Percentiles rank a stretch among this genome's conserved stretches.
These are phyloP conservation scores for Drosophila formosana DNA, from an alignment of 2,888 invertebrate species.

Conservation along the genomic window DNA sequence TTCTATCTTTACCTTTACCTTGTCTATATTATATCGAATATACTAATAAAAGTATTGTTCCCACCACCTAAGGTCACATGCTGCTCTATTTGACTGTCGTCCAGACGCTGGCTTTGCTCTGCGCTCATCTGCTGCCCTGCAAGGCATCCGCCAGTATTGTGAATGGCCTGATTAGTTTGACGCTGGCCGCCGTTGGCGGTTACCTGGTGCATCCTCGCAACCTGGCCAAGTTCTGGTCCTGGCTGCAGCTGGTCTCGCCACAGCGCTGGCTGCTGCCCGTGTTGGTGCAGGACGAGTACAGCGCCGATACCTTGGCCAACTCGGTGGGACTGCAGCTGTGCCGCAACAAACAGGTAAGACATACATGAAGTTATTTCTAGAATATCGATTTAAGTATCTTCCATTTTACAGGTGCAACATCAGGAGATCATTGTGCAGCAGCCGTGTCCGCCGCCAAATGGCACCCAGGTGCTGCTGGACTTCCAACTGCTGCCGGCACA, in stretches of 20 bases:
- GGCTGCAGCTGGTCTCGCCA: conserved; percentile 90
- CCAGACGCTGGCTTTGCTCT: conserved; percentile 89
- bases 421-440: conserved; percentile 95
- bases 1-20: too few relatives aligned
- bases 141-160: conserved; percentile 88
- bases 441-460: conserved; percentile 92
- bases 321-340: conserved; percentile 86
- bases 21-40: too few relatives aligned
- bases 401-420: conserved; percentile 88
- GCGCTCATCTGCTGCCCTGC: conserved; percentile 89
- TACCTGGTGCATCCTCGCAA: conserved; percentile 90
- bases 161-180: conserved; percentile 87
- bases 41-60: too few relatives aligned
- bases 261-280: conserved; percentile 90
- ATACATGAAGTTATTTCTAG: background rate
- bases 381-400: background rate
- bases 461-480: conserved; percentile 89
- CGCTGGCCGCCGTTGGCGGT: conserved; percentile 88
- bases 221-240: conserved; percentile 88
- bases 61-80: conserved; percentile 88
- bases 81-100: conserved; percentile 89
- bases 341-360: conserved; percentile 89
- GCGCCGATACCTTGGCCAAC: conserved; percentile 87
- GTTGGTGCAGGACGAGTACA: conserved; percentile 89
- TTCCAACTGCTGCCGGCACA: conserved; percentile 86